These are phyloP conservation scores for Gobius niger DNA, from an alignment of 2,113 vertebrate genomes.

Conservation along the genomic window DNA sequence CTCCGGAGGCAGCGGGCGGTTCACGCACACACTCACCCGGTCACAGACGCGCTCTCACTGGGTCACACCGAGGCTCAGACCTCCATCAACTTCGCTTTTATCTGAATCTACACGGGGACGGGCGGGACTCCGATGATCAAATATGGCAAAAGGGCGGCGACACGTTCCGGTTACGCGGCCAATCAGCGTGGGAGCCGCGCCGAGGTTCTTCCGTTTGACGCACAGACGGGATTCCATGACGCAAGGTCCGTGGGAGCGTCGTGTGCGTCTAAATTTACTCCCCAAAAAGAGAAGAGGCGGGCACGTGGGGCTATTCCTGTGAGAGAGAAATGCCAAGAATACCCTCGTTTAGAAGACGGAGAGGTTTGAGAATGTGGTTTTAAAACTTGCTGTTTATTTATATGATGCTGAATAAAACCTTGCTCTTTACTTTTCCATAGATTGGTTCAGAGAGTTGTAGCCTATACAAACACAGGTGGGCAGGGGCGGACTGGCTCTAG, in stretches of 20 bases:
- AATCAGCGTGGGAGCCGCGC: conserved; percentile 53
- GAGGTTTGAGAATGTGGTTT: conserved; percentile 25
- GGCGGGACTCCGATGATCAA: conserved; percentile 67
- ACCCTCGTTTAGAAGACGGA: conserved; percentile 43
- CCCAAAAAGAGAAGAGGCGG: conserved; percentile 31
- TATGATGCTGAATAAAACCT: no score
- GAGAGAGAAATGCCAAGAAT: conserved; percentile 80
- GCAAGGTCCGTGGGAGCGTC: conserved; percentile 78
- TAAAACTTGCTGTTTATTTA: no score
- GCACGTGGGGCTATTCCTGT: conserved; percentile 68
- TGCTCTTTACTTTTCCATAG: no score
- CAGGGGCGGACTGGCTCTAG: no score
- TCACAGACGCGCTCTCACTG: conserved; percentile 35
- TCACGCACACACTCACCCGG: conserved; percentile 46
- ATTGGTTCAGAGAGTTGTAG: no score
- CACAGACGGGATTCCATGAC: conserved; percentile 93
- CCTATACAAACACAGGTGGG: no score
- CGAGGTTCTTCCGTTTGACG: conserved; percentile 85
- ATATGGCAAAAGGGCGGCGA: conserved; percentile 79
- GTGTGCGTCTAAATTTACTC: conserved; percentile 87
- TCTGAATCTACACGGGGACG: conserved; percentile 55
- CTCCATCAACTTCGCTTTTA: conserved; percentile 62
- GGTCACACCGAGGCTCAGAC: conserved; percentile 33
- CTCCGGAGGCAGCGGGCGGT: conserved; percentile 44
- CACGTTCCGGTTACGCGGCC: conserved; percentile 76